Evolutionary conservation across 2,888 invertebrate species (phyloP).

Genomic region (Polyploca ridens): DNA sequence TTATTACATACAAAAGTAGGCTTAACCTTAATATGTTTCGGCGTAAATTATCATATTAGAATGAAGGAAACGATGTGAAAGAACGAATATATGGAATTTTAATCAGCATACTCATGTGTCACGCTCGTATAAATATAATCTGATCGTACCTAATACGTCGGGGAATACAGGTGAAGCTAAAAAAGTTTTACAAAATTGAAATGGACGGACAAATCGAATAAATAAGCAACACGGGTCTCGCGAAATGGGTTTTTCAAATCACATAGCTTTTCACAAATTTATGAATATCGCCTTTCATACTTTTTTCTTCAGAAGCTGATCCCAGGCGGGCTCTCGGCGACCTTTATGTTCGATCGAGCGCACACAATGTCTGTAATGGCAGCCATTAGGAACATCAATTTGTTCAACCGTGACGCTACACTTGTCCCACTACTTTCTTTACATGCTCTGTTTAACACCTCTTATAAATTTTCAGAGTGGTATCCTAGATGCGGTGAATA

Average conservation of each 20-base stretch:
- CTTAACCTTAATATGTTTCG: conserved; percentile 34
- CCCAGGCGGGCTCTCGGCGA: conserved; percentile 48
- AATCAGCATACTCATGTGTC: conserved; percentile 41
- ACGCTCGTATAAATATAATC: conserved; percentile 40
- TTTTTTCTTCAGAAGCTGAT: conserved; percentile 60
- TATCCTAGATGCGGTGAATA: neutral
- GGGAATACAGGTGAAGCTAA: conserved; percentile 35
- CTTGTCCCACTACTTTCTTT: conserved; percentile 66
- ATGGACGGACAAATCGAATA: conserved; percentile 44
- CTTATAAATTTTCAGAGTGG: conserved; percentile 10
- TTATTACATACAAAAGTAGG: conserved; percentile 38
- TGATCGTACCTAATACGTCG: conserved; percentile 20
- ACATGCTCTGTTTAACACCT: conserved; percentile 56
- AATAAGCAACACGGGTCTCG: conserved; percentile 46
- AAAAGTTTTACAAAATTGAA: conserved; percentile 41
- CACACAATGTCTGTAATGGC: conserved; percentile 75
- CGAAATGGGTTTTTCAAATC: conserved; percentile 54
- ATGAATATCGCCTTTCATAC: conserved; percentile 68
- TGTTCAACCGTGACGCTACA: conserved; percentile 70
- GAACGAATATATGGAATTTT: conserved; percentile 51
- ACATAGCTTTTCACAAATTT: conserved; percentile 57
- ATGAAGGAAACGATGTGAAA: conserved; percentile 43
- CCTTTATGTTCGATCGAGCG: conserved; percentile 74
- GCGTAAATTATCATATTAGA: conserved; percentile 46
- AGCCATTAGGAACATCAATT: conserved; percentile 75